A percentile compares a stretch with the other conserved stretches of the same genome.
Conservation (phyloP, 2,113 vertebrate genomes). For the Lophochroa leadbeateri region DNA sequence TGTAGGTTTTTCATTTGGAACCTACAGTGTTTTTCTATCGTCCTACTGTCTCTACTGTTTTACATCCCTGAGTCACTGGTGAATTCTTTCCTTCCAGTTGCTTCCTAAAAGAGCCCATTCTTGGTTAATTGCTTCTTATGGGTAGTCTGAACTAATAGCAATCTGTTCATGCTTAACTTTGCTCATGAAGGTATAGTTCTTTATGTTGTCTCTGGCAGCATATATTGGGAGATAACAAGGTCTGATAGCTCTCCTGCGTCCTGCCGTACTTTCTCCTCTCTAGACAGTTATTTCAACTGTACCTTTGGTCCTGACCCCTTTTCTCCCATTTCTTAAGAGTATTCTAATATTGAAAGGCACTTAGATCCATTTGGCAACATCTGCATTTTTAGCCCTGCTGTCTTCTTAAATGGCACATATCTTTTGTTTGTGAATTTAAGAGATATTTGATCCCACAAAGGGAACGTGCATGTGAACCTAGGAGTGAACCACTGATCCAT, state of each 20-base stretch:
- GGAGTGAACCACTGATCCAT: not conserved
- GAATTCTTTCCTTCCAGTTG: not conserved
- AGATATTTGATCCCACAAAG: not conserved
- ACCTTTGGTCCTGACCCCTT: not conserved
- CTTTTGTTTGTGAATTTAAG: not conserved
- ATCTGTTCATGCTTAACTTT: not conserved
- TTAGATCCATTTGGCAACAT: not conserved
- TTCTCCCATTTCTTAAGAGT: not conserved
- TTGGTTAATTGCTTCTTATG: not conserved
- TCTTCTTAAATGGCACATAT: not conserved
- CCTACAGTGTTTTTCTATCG: not conserved
- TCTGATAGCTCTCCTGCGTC: not conserved
- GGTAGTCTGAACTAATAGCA: not conserved
- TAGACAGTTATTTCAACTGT: not conserved
- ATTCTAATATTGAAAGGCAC: not conserved
- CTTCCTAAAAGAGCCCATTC: not conserved
- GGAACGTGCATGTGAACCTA: not conserved
- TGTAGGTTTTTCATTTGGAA: not conserved
- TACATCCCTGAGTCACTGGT: not conserved
- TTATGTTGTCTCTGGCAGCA: not conserved
- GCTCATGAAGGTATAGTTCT: not conserved
- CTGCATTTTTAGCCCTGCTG: not conserved
- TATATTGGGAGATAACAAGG: not conserved
- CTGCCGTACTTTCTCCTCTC: not conserved
- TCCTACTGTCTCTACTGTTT: not conserved